phyloP scores from a whole-genome alignment of 2,888 invertebrate genomes.

The Pammene fasciana region DNA sequence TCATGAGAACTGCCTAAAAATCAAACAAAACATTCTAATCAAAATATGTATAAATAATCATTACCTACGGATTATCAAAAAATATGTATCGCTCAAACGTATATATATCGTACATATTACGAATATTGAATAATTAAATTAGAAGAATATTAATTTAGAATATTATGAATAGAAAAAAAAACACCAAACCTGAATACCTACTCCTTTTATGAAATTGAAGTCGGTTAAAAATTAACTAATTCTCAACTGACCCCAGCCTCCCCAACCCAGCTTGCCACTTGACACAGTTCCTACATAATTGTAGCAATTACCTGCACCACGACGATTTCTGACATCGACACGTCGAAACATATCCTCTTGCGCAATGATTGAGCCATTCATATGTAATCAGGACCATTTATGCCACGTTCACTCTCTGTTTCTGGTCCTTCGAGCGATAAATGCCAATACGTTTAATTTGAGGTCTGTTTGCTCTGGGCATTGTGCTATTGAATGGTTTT shows the following conservation, averaged over 20 bases:
- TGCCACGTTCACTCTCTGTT: slow-evolving; percentile 62
- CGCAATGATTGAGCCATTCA: slow-evolving; percentile 78
- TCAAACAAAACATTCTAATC: no score
- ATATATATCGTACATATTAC: no score
- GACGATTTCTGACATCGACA: slow-evolving; percentile 60
- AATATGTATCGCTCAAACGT: no score
- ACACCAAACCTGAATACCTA: no score
- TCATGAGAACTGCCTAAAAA: no score
- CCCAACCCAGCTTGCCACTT: slow-evolving; percentile 63
- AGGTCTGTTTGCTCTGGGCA: slow-evolving; percentile 21
- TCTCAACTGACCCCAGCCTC: slow-evolving; percentile 51
- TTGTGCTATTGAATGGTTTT: slow-evolving; percentile 13
- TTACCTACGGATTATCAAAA: no score
- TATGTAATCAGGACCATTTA: slow-evolving; percentile 67
- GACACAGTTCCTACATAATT: slow-evolving; percentile 79
- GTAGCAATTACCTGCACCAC: slow-evolving; percentile 72
- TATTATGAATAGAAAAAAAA: no score
- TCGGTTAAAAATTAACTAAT: not conserved
- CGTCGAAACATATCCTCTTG: slow-evolving; percentile 78
- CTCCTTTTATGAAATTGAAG: no score
- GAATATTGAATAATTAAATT: no score
- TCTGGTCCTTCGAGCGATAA: slow-evolving; percentile 59
- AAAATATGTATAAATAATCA: no score
- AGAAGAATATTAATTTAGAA: no score
- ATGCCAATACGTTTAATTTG: slow-evolving; percentile 26